Percentiles rank a stretch among this genome's conserved stretches.
phyloP scores from a whole-genome alignment of 2,888 invertebrate genomes.

The Chaetogeoica ovagalla region DNA sequence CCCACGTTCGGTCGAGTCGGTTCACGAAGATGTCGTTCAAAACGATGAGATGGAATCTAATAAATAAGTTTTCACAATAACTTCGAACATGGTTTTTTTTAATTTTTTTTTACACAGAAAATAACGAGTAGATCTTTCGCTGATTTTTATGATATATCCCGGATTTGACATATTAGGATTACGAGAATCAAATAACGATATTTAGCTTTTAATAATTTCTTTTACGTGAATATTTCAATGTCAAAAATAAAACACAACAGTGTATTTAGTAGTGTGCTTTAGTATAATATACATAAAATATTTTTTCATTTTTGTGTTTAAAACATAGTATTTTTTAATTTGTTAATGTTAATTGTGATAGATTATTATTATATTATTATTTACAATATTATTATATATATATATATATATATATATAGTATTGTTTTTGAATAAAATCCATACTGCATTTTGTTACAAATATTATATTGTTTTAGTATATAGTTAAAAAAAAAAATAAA shows the following conservation, averaged over 20 bases:
- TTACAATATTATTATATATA: no score
- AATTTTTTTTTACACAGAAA: constrained; percentile 1
- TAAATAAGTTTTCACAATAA: constrained; percentile 16
- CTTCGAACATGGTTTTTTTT: neutral
- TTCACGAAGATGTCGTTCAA: constrained; percentile 6
- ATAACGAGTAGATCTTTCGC: constrained; percentile 18
- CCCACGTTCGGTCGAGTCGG: constrained; percentile 71
- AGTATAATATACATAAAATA: constrained; percentile 9
- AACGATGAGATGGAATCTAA: constrained; percentile 24
- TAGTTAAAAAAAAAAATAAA: neutral
- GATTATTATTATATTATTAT: constrained; percentile 18
- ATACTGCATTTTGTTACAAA: constrained; percentile 33
- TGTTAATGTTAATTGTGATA: constrained; percentile 51
- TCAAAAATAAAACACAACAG: constrained; percentile 10
- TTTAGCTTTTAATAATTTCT: constrained; percentile 27
- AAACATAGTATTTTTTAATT: constrained; percentile 16
- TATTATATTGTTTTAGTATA: neutral
- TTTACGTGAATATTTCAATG: constrained; percentile 23
- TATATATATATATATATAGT: no score
- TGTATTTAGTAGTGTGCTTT: constrained; percentile 7
- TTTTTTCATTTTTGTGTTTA: constrained; percentile 47
- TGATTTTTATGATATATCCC: constrained; percentile 31
- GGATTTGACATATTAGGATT: constrained; percentile 40
- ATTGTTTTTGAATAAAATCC: constrained; percentile 40
- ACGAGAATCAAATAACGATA: constrained; percentile 48